Evolutionary conservation across 1,140 invertebrate species (phyloP).

Genomic region (Euglossa dilemma): DNA sequence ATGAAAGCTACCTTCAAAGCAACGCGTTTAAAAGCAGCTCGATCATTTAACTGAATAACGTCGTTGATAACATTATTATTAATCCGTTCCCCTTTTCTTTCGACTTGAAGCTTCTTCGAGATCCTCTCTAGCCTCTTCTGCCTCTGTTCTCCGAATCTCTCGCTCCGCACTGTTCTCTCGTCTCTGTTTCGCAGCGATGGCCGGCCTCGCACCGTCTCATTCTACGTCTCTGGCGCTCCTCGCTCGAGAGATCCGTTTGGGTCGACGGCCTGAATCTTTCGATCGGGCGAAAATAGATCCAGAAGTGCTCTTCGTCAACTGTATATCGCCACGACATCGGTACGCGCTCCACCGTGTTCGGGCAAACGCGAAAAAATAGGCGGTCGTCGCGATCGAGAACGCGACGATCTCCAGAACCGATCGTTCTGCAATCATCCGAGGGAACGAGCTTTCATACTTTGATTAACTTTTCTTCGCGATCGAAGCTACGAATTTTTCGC

Average conservation of each 20-base stretch:
- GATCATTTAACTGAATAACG: neutral
- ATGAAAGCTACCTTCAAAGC: no score
- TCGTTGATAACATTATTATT: neutral
- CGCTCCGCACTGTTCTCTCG: neutral
- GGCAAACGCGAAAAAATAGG: constrained; percentile 44
- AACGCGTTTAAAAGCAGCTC: no score
- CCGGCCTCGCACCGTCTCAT: neutral
- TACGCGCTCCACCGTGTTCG: constrained; percentile 30
- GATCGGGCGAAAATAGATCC: constrained; percentile 69
- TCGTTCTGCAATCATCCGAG: neutral
- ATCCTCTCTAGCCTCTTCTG: constrained; percentile 10
- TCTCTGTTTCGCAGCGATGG: constrained; percentile 9
- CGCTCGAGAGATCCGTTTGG: constrained; percentile 62
- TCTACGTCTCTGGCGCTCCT: neutral
- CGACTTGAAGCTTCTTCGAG: neutral
- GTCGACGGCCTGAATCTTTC: constrained; percentile 70
- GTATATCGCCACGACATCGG: constrained; percentile 59
- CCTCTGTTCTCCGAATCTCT: constrained; percentile 26
- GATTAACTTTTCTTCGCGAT: no score
- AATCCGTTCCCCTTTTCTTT: neutral
- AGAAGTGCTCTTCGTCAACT: constrained; percentile 68
- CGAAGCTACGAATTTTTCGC: no score
- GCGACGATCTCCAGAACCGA: neutral
- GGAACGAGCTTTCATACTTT: no score
- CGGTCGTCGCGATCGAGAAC: neutral